These are phyloP conservation scores for Xestia xanthographa DNA, from an alignment of 2,888 invertebrate species.

Conservation along the genomic window DNA sequence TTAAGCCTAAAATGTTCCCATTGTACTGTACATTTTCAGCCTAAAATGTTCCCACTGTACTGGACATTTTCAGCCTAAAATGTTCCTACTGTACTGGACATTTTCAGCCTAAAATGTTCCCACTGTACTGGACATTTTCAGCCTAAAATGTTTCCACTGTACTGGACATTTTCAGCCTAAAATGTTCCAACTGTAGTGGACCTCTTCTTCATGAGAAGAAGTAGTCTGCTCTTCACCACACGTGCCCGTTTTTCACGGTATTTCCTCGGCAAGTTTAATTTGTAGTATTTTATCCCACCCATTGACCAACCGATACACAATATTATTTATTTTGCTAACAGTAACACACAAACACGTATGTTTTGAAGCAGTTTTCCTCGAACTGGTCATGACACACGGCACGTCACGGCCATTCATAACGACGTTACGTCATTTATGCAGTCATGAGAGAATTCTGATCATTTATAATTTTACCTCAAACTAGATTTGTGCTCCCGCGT, in stretches of 20 bases:
- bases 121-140: too few species aligned
- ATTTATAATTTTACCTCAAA: conserved; percentile 27
- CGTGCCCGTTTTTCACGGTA: not conserved
- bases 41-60: too few species aligned
- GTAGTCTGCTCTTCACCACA: not conserved
- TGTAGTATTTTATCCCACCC: not conserved
- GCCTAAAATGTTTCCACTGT: too few species aligned
- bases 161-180: too few species aligned
- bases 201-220: not conserved
- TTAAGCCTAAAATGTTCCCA: too few species aligned
- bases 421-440: conserved; percentile 43
- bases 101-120: too few species aligned
- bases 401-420: conserved; percentile 56
- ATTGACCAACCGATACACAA: conserved; percentile 8
- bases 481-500: not conserved
- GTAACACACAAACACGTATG: conserved; percentile 1
- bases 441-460: conserved; percentile 20
- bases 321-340: conserved; percentile 30
- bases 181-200: too few species aligned
- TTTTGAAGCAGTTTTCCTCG: conserved; percentile 47
- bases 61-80: too few species aligned
- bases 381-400: conserved; percentile 37
- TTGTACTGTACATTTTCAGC: too few species aligned
- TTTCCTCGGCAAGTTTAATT: not conserved
- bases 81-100: too few species aligned